Evolutionary conservation across 2,888 invertebrate species (phyloP).

Genomic region (Penaeus monodon): DNA sequence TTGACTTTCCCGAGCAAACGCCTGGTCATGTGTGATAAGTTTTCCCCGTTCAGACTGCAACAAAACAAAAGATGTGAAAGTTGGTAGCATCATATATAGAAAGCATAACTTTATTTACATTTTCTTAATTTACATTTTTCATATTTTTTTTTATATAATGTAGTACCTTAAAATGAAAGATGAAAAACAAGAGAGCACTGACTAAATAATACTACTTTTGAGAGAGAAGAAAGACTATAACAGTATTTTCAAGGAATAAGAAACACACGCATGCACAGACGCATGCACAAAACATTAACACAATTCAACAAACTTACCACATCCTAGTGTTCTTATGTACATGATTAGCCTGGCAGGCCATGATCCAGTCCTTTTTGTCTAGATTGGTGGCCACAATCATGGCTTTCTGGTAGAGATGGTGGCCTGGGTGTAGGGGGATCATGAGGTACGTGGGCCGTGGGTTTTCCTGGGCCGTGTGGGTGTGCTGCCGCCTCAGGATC

Average conservation of each 20-base stretch:
- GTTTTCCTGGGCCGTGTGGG: constrained; percentile 23
- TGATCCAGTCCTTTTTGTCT: constrained; percentile 83
- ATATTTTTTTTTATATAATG: too few species aligned
- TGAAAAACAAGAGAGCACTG: too few species aligned
- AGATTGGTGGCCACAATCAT: constrained; percentile 80
- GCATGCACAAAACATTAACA: background rate
- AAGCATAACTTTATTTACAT: too few species aligned
- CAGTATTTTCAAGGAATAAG: too few species aligned
- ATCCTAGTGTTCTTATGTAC: constrained; percentile 66
- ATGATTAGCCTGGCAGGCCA: constrained; percentile 79
- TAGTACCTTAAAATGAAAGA: too few species aligned
- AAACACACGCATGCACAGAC: background rate
- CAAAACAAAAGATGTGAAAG: constrained; percentile 66
- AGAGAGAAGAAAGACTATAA: too few species aligned
- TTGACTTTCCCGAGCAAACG: constrained; percentile 73
- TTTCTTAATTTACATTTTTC: too few species aligned
- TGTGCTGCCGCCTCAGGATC: constrained; percentile 50
- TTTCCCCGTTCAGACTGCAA: constrained; percentile 74
- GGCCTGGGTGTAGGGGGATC: constrained; percentile 75
- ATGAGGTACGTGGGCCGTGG: constrained; percentile 73
- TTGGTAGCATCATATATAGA: background rate
- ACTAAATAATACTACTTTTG: too few species aligned
- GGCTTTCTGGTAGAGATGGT: constrained; percentile 74
- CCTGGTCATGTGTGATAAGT: constrained; percentile 75
- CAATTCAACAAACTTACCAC: constrained; percentile 65